These are phyloP conservation scores for Sparus aurata DNA, from an alignment of 2,797 vertebrate genomes.

Conservation along the genomic window DNA sequence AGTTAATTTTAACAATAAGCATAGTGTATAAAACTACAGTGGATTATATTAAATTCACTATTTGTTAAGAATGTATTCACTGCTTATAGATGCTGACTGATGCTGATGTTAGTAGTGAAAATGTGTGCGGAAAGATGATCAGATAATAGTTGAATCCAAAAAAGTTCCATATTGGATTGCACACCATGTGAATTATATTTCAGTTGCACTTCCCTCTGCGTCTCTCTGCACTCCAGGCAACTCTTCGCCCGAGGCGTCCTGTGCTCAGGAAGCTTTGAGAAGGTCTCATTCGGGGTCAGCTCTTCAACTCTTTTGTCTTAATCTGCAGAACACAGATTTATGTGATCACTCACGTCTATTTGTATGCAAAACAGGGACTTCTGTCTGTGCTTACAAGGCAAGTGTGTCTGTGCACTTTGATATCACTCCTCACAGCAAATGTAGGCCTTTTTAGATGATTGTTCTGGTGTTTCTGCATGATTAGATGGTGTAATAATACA, in stretches of 20 bases:
- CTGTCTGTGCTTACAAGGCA: slow-evolving; percentile 18
- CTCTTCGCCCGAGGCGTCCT: slow-evolving; percentile 52
- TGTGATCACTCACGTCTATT: slow-evolving; percentile 66
- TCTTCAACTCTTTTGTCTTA: slow-evolving; percentile 68
- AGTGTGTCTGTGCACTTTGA: slow-evolving; percentile 34
- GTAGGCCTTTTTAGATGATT: slow-evolving; percentile 9
- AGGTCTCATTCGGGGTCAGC: slow-evolving; percentile 53
- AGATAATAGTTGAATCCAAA: slow-evolving; percentile 9
- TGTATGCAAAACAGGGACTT: slow-evolving; percentile 62
- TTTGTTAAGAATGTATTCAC: not conserved
- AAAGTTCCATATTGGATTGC: slow-evolving; percentile 4
- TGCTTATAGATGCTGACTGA: not conserved
- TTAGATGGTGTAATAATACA: slow-evolving; percentile 35
- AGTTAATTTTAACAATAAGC: too few relatives aligned
- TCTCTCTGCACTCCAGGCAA: slow-evolving; percentile 25
- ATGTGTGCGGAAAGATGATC: not conserved
- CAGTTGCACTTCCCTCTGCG: slow-evolving; percentile 11
- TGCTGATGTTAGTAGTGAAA: not conserved
- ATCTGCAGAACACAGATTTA: slow-evolving; percentile 71
- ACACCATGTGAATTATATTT: slow-evolving; percentile 17
- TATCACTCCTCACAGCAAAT: slow-evolving; percentile 35
- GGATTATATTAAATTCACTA: not conserved
- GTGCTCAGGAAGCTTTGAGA: slow-evolving; percentile 64
- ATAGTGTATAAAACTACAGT: not conserved
- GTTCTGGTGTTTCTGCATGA: slow-evolving; percentile 10